Conservation (phyloP, 2,888 invertebrate species). For the Urechis unicinctus region DNA sequence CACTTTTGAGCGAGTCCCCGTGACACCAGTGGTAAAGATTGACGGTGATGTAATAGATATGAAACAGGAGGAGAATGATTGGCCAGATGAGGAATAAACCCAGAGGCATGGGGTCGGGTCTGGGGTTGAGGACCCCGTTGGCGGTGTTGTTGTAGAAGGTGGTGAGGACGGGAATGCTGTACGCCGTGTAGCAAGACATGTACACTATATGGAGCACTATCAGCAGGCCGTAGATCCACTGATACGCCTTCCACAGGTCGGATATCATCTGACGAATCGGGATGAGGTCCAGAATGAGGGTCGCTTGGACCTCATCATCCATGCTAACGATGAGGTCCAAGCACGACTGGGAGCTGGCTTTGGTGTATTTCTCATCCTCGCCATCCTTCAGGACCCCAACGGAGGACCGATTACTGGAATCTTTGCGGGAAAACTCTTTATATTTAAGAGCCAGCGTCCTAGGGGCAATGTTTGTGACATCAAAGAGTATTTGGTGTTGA, state of each 20-base stretch:
- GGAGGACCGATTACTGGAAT: neutral
- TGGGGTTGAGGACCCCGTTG: neutral
- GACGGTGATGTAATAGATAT: constrained; percentile 18
- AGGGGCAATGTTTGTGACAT: constrained; percentile 29
- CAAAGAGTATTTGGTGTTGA: constrained; percentile 21
- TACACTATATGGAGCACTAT: constrained; percentile 38
- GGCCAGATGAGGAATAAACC: constrained; percentile 22
- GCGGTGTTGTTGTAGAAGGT: neutral
- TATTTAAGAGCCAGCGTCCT: neutral
- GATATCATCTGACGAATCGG: constrained; percentile 34
- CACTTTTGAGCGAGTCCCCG: constrained; percentile 5
- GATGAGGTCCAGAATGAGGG: constrained; percentile 34
- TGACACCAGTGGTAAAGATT: neutral
- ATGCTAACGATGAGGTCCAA: constrained; percentile 35
- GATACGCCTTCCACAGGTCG: constrained; percentile 34
- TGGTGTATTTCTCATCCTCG: neutral
- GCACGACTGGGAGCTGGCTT: constrained; percentile 19
- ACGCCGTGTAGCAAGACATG: constrained; percentile 34
- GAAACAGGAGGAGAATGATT: constrained; percentile 13
- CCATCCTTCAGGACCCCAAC: neutral
- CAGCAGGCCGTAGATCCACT: constrained; percentile 33
- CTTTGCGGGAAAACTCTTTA: neutral
- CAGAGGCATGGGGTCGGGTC: neutral
- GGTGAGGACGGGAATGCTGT: constrained; percentile 10
- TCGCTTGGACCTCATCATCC: constrained; percentile 27